Evolutionary conservation across 2,113 vertebrate species (phyloP), one percentile per base, ranked within the genome.

Genomic region (Macrotus californicus): DNA sequence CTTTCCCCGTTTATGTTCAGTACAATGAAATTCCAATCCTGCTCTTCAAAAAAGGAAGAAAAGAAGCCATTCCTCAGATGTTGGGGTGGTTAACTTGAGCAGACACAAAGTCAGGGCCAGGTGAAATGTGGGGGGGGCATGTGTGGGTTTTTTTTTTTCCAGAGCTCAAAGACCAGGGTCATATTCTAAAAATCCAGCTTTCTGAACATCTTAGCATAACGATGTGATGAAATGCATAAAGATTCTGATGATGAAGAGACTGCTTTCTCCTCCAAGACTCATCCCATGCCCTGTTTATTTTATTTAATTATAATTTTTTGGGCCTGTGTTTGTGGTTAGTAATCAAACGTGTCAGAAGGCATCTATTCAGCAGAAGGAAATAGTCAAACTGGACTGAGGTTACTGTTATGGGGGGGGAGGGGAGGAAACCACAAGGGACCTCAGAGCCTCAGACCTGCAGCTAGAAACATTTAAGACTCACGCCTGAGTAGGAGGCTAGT

Each of bases 11-110:
- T 88, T 75, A 26, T 19, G 36, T 83, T 89, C 79, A 93, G 72
- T 52, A 95, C 75, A 59, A 91, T 94, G 94, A 92, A 91, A 96
- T 94, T 91, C 72, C 64, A 73, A 46, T 43, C n/a, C 41, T 69
- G 41, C 54, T 89, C 54, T 87, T 93, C 43, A 21, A 52, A 92
- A 75, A 80, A 16, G n/a, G 34, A 61, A 72, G 41, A 75, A 36
- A 48, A 84, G 83, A 77, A n/a, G 34, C 75, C 26, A 54, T 77
- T 41, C 36, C n/a, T 61, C 8, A 92, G 73, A 73, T 18, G 89
- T 3, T 64, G 82, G 54, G 13, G 14, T 81, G 72, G 34, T 50
- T 46, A 9, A 48, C 67, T 73, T 39, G 86, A 85, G 43, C 10
- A 77, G 52, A 29, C 12, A 11, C 7, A 2, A 36, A 75, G 72